These are phyloP conservation scores for Girardia tigrina DNA, from an alignment of 2,888 invertebrate species.

Conservation along the genomic window DNA sequence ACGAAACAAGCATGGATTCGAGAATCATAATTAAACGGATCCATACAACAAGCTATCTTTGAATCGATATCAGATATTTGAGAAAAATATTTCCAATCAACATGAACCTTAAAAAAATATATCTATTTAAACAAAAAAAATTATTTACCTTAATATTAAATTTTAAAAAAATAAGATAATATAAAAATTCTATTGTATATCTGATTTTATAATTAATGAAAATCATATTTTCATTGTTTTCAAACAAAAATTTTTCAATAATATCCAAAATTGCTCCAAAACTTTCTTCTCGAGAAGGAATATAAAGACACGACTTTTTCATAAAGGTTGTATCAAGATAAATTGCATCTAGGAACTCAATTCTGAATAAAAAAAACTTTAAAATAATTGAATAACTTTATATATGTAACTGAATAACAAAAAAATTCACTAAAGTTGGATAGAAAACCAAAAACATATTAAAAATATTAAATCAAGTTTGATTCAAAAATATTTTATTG, in stretches of 20 bases:
- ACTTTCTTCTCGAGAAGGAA: slow-evolving; percentile 9
- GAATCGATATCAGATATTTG: not conserved
- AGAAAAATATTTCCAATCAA: not conserved
- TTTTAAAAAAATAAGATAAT: not conserved
- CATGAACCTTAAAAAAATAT: not conserved
- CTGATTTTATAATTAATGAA: not conserved
- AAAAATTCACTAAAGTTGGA: no score
- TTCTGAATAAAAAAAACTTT: no score
- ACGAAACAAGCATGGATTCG: slow-evolving; percentile 9
- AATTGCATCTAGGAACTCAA: not conserved
- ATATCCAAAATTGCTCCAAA: not conserved
- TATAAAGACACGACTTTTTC: not conserved
- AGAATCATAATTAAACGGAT: not conserved
- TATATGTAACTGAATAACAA: no score
- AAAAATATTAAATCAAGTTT: no score
- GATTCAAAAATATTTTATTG: no score
- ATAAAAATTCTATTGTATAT: slow-evolving; percentile 6
- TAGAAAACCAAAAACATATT: no score
- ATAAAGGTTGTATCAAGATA: not conserved
- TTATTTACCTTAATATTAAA: not conserved
- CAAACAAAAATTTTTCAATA: not conserved
- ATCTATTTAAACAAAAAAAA: not conserved
- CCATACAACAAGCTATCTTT: not conserved
- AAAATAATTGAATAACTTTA: no score
- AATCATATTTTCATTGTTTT: not conserved